Percentiles rank a stretch among this genome's conserved stretches.
Conservation (phyloP, 2,888 invertebrate genomes). For the Priocnemis perturbator region DNA sequence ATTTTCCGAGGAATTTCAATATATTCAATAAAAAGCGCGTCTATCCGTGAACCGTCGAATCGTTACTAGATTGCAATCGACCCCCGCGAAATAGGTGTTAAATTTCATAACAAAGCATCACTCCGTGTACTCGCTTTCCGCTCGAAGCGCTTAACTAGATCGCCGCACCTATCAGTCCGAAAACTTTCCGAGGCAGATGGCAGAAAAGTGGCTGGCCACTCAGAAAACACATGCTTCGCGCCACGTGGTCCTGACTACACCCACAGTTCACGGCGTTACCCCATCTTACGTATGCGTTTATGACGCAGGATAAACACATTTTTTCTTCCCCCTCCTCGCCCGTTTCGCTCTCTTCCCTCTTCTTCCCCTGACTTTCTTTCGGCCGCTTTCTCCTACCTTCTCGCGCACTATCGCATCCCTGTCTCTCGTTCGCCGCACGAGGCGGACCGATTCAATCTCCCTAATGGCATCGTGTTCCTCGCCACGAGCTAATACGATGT, state of each 20-base stretch:
- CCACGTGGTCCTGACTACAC: conserved; percentile 62
- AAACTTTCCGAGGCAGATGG: conserved; percentile 55
- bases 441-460: conserved; percentile 63
- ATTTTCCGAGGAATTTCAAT: too few relatives aligned
- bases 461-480: conserved; percentile 64
- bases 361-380: neutral
- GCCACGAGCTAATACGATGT: conserved; percentile 67
- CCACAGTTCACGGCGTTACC: conserved; percentile 52
- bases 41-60: too few relatives aligned
- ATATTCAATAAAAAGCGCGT: too few relatives aligned
- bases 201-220: conserved; percentile 52
- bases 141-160: too few relatives aligned
- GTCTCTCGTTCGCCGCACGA: conserved; percentile 40
- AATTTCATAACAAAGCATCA: too few relatives aligned
- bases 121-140: too few relatives aligned
- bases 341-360: conserved; percentile 22
- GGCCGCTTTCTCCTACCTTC: conserved; percentile 14
- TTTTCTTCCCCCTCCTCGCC: too few relatives aligned
- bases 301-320: conserved; percentile 51
- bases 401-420: neutral
- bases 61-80: too few relatives aligned
- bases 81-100: too few relatives aligned
- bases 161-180: too few relatives aligned
- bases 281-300: conserved; percentile 57
- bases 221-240: conserved; percentile 64